A percentile compares a stretch with the other conserved stretches of the same genome.
Evolutionary conservation across 2,797 vertebrate genomes (phyloP).

Genomic region (Pterois miles): DNA sequence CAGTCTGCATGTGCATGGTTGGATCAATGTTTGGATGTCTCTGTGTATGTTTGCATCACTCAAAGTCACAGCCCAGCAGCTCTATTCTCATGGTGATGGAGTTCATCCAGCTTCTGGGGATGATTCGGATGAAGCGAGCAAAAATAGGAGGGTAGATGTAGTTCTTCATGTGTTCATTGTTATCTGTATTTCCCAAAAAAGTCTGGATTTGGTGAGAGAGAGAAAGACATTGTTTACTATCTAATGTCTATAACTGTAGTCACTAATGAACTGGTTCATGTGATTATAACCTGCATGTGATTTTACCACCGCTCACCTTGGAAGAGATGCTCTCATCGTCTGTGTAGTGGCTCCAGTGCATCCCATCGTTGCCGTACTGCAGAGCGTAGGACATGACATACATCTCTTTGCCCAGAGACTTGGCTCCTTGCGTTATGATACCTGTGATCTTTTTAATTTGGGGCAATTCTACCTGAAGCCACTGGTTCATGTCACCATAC

Average conservation of each 20-base stretch:
- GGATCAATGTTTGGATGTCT: not conserved
- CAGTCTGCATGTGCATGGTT: not conserved
- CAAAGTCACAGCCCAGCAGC: slow-evolving; percentile 92
- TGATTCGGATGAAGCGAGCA: slow-evolving; percentile 90
- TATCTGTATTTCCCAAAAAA: slow-evolving; percentile 89
- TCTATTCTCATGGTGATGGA: slow-evolving; percentile 92
- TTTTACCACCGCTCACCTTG: slow-evolving; percentile 82
- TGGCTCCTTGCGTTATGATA: slow-evolving; percentile 92
- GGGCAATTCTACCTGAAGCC: slow-evolving; percentile 93
- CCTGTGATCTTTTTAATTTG: slow-evolving; percentile 92
- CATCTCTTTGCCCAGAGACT: slow-evolving; percentile 84
- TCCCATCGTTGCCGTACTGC: slow-evolving; percentile 86
- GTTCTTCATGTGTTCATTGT: slow-evolving; percentile 85
- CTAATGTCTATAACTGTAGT: not conserved
- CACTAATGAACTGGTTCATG: not conserved
- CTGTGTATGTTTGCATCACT: slow-evolving; percentile 59
- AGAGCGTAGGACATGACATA: slow-evolving; percentile 87
- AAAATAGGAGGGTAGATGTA: slow-evolving; percentile 93
- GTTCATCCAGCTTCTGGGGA: slow-evolving; percentile 88
- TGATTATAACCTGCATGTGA: not conserved
- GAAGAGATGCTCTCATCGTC: slow-evolving; percentile 74
- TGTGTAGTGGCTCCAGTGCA: slow-evolving; percentile 86
- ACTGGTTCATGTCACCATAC: slow-evolving; percentile 88
- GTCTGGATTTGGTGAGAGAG: slow-evolving; percentile 74
- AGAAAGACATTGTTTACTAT: not conserved